phyloP scores from a whole-genome alignment of 2,888 invertebrate genomes.

The Phalera bucephala region DNA sequence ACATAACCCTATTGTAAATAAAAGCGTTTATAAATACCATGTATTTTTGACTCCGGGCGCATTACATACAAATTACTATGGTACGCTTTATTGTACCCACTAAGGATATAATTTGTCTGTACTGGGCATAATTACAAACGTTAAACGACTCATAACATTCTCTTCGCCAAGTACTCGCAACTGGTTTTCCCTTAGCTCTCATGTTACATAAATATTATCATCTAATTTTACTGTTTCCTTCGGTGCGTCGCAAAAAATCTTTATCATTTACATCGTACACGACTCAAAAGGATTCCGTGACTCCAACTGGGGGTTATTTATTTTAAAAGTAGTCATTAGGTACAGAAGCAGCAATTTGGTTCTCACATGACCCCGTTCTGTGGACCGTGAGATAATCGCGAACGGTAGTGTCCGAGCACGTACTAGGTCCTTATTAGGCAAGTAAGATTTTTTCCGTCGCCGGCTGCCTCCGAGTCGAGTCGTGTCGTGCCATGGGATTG shows the following conservation, averaged over 20 bases:
- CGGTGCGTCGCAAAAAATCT: conserved; percentile 37
- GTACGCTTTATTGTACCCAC: conserved; percentile 41
- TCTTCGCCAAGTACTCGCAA: conserved; percentile 39
- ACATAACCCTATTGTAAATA: conserved; percentile 35
- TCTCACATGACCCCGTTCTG: conserved; percentile 72
- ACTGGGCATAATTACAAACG: conserved; percentile 42
- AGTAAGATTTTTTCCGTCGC: conserved; percentile 60
- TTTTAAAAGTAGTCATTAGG: conserved; percentile 56
- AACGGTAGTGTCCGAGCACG: conserved; percentile 73
- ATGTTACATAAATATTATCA: conserved; percentile 44
- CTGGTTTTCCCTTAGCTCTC: conserved; percentile 42
- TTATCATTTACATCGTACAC: conserved; percentile 60
- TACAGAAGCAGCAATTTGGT: conserved; percentile 62
- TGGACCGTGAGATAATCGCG: conserved; percentile 78
- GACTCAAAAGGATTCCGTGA: conserved; percentile 58
- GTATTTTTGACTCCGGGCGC: conserved; percentile 37
- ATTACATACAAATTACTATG: no score
- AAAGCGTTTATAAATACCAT: conserved; percentile 37
- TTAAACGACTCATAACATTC: conserved; percentile 46
- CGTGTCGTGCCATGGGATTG: conserved; percentile 49
- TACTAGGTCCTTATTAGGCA: conserved; percentile 72
- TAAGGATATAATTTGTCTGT: conserved; percentile 50
- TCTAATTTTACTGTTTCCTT: conserved; percentile 44
- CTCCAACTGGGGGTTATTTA: conserved; percentile 49
- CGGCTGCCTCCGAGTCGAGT: conserved; percentile 36